phyloP scores from a whole-genome alignment of 2,797 vertebrate species.

The Micropoecilia bifurca region DNA sequence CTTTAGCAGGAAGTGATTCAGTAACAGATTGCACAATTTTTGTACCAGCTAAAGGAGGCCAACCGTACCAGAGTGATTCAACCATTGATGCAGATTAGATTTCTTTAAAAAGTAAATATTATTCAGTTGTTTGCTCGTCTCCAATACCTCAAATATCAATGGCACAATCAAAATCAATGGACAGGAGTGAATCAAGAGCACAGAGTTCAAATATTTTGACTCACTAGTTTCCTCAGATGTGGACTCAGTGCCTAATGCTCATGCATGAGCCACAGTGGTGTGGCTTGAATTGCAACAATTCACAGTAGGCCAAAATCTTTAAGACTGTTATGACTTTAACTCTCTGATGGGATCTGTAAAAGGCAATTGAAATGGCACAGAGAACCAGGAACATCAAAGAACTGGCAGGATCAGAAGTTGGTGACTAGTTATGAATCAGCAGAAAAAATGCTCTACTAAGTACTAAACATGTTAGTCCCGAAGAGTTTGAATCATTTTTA shows the following conservation, averaged over 20 bases:
- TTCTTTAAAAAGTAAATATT: background rate
- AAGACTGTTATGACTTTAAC: background rate
- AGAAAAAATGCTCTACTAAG: background rate
- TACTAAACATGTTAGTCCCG: background rate
- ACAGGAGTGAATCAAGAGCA: background rate
- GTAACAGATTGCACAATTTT: constrained; percentile 44
- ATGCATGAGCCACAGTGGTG: background rate
- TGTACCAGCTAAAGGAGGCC: background rate
- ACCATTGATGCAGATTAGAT: background rate
- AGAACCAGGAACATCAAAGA: background rate
- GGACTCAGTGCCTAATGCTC: too few species aligned
- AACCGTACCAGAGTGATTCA: background rate
- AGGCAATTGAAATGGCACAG: background rate
- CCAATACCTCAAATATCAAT: background rate
- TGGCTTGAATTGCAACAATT: background rate
- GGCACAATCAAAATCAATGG: background rate
- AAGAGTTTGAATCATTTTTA: background rate
- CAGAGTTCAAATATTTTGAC: background rate
- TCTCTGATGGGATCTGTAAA: background rate
- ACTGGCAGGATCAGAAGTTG: background rate
- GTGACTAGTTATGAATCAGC: background rate
- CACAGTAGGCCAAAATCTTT: background rate
- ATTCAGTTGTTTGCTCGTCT: background rate
- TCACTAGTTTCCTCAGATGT: background rate
- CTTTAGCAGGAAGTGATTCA: constrained; percentile 27